A percentile compares a stretch with the other conserved stretches of the same genome.
Evolutionary conservation across 2,888 invertebrate genomes (phyloP).

Genomic region (Acanthacorydalis orientalis): DNA sequence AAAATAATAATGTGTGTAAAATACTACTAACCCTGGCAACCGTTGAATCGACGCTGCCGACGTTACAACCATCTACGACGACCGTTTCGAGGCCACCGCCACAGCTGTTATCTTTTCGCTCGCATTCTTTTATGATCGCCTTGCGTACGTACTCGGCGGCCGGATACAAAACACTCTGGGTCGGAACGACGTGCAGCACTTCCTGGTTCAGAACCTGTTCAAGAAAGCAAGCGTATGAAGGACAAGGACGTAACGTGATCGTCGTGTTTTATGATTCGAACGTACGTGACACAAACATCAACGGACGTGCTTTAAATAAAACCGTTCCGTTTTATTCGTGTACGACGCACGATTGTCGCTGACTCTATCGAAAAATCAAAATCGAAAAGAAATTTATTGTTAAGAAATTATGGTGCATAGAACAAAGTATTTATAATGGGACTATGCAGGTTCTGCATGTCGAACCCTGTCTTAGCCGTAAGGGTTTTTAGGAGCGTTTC

Average conservation of each 20-base stretch:
- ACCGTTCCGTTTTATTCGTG: too few relatives aligned
- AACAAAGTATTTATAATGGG: too few relatives aligned
- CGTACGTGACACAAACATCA: too few relatives aligned
- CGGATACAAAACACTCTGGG: constrained; percentile 60
- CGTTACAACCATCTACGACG: constrained; percentile 32
- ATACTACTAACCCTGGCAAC: constrained; percentile 34
- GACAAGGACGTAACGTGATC: background rate
- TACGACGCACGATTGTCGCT: background rate
- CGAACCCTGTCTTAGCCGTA: too few relatives aligned
- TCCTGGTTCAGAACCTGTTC: constrained; percentile 22
- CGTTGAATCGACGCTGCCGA: constrained; percentile 40
- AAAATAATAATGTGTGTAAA: too few relatives aligned
- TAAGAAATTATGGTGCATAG: too few relatives aligned
- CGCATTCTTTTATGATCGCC: constrained; percentile 22
- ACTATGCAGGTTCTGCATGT: too few relatives aligned
- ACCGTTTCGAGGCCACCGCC: constrained; percentile 13
- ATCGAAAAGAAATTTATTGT: too few relatives aligned
- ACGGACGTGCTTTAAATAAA: too few relatives aligned
- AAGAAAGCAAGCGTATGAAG: background rate
- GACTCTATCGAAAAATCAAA: too few relatives aligned
- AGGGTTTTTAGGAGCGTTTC: too few relatives aligned
- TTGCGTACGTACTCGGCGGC: constrained; percentile 57
- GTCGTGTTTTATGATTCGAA: too few relatives aligned
- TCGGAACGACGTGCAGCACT: constrained; percentile 44
- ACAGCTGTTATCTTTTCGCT: constrained; percentile 8